phyloP scores from a whole-genome alignment of 2,888 invertebrate genomes.

The Drosophila algonquin region DNA sequence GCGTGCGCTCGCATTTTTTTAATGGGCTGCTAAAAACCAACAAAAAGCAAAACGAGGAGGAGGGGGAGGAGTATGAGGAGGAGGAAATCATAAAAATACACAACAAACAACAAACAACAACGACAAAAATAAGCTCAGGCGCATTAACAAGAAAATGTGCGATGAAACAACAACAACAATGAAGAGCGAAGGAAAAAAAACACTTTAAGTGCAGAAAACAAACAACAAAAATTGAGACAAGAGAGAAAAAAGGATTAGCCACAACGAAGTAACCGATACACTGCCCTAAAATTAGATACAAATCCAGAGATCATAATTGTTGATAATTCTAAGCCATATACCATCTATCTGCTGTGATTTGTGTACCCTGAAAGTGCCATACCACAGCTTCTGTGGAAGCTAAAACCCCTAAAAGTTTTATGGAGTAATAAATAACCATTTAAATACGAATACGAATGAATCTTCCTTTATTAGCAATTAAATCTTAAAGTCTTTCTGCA shows the following conservation, averaged over 20 bases:
- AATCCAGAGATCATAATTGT: no score
- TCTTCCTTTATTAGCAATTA: no score
- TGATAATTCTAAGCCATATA: no score
- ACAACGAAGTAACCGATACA: neutral
- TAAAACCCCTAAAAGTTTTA: neutral
- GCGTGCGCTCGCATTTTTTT: conserved; percentile 74
- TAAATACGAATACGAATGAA: no score
- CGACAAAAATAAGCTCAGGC: conserved; percentile 51
- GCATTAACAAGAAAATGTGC: conserved; percentile 62
- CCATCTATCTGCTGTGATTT: neutral
- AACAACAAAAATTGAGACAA: conserved; percentile 26
- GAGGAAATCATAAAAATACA: conserved; percentile 33
- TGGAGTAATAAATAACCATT: no score
- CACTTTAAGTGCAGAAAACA: conserved; percentile 39
- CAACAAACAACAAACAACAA: conserved; percentile 26
- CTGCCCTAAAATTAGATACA: no score
- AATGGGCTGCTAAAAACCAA: conserved; percentile 74
- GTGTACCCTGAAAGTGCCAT: fast-evolving
- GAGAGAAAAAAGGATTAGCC: conserved; percentile 43
- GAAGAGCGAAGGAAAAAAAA: conserved; percentile 34
- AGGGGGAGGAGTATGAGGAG: neutral
- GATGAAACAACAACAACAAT: conserved; percentile 46
- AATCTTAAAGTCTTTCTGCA: no score
- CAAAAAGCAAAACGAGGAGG: conserved; percentile 17
- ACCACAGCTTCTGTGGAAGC: neutral